A percentile compares a stretch with the other conserved stretches of the same genome.
Conservation (phyloP, 1,140 invertebrate species). For the Ctenoplectra terminalis region DNA sequence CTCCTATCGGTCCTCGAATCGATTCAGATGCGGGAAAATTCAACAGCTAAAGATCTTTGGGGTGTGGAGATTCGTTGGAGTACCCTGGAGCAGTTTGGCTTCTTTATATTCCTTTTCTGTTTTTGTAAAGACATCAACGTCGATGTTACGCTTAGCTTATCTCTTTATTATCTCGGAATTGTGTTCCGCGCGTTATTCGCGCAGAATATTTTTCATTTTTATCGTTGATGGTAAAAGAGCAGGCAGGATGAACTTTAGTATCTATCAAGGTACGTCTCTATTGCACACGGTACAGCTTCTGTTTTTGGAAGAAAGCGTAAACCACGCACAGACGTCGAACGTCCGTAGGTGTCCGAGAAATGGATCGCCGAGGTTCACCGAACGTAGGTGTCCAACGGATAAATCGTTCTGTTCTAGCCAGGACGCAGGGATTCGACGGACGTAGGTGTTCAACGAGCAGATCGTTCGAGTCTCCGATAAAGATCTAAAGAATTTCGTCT, state of each 20-base stretch:
- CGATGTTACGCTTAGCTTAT: too few relatives aligned
- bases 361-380: conserved; percentile 1
- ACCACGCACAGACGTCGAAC: not conserved
- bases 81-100: too few relatives aligned
- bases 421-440: not conserved
- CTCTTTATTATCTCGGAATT: too few relatives aligned
- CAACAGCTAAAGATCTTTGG: too few relatives aligned
- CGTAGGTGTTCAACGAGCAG: conserved; percentile 26
- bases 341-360: conserved; percentile 26
- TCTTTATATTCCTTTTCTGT: not conserved
- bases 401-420: not conserved
- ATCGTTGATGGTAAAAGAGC: too few relatives aligned
- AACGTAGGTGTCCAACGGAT: conserved; percentile 20
- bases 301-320: conserved; percentile 1
- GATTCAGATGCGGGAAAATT: not conserved
- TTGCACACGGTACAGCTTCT: too few relatives aligned
- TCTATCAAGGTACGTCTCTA: too few relatives aligned
- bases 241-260: too few relatives aligned
- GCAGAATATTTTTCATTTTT: too few relatives aligned
- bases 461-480: not conserved
- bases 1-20: conserved; percentile 8
- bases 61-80: not conserved
- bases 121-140: too few relatives aligned
- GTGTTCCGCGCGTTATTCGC: too few relatives aligned
- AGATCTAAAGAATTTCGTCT: not conserved